Conservation (phyloP, 2,888 invertebrate species). For the Hoplodrina blanda region DNA sequence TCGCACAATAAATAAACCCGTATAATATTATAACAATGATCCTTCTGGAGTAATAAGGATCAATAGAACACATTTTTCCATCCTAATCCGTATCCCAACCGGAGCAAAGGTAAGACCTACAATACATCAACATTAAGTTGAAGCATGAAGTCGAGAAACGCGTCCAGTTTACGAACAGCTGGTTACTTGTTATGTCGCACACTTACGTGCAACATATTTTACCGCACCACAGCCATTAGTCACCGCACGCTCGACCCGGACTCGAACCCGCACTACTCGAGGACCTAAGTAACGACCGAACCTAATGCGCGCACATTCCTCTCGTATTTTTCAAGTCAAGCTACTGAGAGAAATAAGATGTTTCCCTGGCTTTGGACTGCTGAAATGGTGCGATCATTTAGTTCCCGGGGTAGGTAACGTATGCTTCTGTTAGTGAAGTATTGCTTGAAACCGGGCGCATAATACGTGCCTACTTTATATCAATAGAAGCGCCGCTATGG, state of each 20-base stretch:
- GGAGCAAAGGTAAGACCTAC: constrained; percentile 15
- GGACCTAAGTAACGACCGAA: constrained; percentile 80
- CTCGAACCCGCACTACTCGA: constrained; percentile 74
- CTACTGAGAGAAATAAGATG: constrained; percentile 75
- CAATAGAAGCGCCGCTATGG: constrained; percentile 51
- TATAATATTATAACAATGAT: no score
- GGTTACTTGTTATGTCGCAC: constrained; percentile 72
- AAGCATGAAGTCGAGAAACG: constrained; percentile 54
- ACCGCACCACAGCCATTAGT: constrained; percentile 78
- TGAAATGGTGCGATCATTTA: constrained; percentile 70
- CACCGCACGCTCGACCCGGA: constrained; percentile 70
- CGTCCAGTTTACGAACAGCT: constrained; percentile 68
- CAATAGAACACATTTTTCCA: not conserved
- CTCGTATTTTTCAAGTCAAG: constrained; percentile 81
- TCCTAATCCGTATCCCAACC: not conserved
- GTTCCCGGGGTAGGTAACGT: constrained; percentile 60
- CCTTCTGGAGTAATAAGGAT: not conserved
- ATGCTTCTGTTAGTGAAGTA: constrained; percentile 59
- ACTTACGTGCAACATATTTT: constrained; percentile 77
- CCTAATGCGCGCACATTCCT: constrained; percentile 81
- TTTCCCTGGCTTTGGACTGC: constrained; percentile 65
- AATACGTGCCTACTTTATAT: constrained; percentile 62
- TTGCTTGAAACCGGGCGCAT: constrained; percentile 54
- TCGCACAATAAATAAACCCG: no score
- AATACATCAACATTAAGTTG: constrained; percentile 44